Evolutionary conservation across 2,113 vertebrate species (phyloP).

Genomic region (Pangasianodon gigas): DNA sequence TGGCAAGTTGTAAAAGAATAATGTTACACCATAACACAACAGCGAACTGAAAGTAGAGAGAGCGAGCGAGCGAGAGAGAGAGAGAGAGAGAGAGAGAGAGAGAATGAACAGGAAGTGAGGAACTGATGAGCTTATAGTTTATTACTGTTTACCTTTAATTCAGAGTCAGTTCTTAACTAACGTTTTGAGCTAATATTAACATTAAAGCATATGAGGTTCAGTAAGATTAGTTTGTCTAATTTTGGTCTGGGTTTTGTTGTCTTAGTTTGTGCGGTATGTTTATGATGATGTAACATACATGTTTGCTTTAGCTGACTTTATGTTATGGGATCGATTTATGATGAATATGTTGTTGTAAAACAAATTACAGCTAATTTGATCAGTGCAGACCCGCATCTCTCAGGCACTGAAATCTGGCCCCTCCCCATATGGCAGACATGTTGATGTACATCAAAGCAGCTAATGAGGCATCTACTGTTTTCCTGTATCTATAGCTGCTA

Average conservation of each 20-base stretch:
- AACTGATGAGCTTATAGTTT: background rate
- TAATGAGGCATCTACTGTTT: background rate
- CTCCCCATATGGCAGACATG: background rate
- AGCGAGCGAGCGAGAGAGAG: background rate
- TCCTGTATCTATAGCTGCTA: background rate
- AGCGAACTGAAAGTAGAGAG: background rate
- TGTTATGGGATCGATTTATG: background rate
- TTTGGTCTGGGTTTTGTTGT: background rate
- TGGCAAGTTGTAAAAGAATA: too few species aligned
- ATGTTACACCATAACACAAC: background rate
- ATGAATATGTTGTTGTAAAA: too few species aligned
- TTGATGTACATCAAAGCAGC: background rate
- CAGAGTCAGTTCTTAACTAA: background rate
- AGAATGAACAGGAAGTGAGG: background rate
- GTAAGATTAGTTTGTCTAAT: background rate
- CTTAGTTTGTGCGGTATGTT: background rate
- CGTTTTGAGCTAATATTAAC: background rate
- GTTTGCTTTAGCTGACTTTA: background rate
- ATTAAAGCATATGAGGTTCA: background rate
- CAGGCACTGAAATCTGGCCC: background rate
- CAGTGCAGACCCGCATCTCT: background rate
- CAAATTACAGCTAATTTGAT: too few species aligned
- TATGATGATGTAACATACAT: background rate
- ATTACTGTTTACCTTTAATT: background rate
- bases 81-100: background rate